Conservation (phyloP, 1,140 invertebrate species). For the Neotoxoptera formosana region DNA sequence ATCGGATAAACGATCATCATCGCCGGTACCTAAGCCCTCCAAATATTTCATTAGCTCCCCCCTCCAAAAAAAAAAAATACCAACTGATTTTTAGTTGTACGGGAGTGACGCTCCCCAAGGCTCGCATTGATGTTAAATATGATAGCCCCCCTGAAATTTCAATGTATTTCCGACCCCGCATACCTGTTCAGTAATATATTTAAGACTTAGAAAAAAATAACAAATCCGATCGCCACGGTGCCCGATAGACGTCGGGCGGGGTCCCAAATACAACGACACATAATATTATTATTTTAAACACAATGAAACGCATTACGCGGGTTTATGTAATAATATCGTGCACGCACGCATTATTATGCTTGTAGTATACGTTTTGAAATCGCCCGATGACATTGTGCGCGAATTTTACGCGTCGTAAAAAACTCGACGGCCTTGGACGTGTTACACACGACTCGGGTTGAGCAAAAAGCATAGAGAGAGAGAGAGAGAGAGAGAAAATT, state of each 20-base stretch:
- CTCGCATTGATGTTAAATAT: too few relatives aligned
- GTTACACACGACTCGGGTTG: constrained; percentile 10
- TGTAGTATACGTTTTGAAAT: constrained; percentile 25
- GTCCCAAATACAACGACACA: background rate
- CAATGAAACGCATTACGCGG: constrained; percentile 6
- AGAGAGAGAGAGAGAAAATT: background rate
- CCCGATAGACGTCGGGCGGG: too few relatives aligned
- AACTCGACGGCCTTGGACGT: constrained; percentile 39
- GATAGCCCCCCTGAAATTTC: too few relatives aligned
- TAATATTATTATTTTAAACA: background rate
- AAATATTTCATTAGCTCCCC: too few relatives aligned
- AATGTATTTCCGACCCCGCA: too few relatives aligned
- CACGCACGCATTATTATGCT: constrained; percentile 14
- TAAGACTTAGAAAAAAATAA: background rate
- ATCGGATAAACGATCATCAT: background rate
- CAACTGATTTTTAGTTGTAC: too few relatives aligned
- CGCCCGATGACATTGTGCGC: constrained; percentile 37
- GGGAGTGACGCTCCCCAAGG: too few relatives aligned
- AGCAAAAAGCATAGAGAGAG: background rate
- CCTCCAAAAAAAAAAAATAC: too few relatives aligned
- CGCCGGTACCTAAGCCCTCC: background rate
- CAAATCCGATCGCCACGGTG: background rate
- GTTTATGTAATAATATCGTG: constrained; percentile 16
- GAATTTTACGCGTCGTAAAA: constrained; percentile 49
- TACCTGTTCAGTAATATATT: too few relatives aligned